Base-by-base conservation (phyloP, 2,113 vertebrate species). In the Scalopus aquaticus region DNA sequence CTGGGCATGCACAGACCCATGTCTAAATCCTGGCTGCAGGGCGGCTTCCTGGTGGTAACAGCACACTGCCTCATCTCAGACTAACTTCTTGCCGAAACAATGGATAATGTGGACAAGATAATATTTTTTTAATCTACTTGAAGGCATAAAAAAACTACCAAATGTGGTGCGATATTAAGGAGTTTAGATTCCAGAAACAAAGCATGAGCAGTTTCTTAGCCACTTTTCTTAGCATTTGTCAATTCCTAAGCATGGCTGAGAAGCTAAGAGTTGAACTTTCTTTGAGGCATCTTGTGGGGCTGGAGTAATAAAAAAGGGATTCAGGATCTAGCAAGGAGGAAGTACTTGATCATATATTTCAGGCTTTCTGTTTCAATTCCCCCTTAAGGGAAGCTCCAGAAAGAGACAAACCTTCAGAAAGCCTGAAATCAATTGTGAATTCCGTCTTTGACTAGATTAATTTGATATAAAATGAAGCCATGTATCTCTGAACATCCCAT, bases 401-500 rank as follows among this genome's bases (percentile, higher is more conserved):
- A 72, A 49, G 56, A 67, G 15, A 10, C 78, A 79, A n/a, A 37
- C 44, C 42, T 64, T 32, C 19, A 69, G 51, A 39, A 89, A 89
- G 22, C 3, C 51, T 7, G 22, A 56, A 56, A n/a, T 39, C 49
- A 32, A 37, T 56, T 73, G 6, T 9, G 89, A 90, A 20, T 22
- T 80, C 77, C 39, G 28, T 42, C 46, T 62, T 77, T 26, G 46
- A 54, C 17, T 15, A 15, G 28, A 39, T 56, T 15, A 62, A 65
- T n/a, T 22, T 83, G 37, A 82, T 79, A 30, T 56, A 37, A 86
- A 82, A 56, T 39, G 54, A 65, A 85, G 44, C 51, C 30, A 73
- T n/a, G 20, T 17, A 51, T 70, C 87, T 74, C 88, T 86, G 85
- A 93, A 83, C 51, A 92, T 62, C 20, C n/a, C 20, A 8, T 5